A percentile compares a stretch with the other conserved stretches of the same genome.
phyloP scores from a whole-genome alignment of 2,113 vertebrate genomes.

The Phylloscopus trochiloides region DNA sequence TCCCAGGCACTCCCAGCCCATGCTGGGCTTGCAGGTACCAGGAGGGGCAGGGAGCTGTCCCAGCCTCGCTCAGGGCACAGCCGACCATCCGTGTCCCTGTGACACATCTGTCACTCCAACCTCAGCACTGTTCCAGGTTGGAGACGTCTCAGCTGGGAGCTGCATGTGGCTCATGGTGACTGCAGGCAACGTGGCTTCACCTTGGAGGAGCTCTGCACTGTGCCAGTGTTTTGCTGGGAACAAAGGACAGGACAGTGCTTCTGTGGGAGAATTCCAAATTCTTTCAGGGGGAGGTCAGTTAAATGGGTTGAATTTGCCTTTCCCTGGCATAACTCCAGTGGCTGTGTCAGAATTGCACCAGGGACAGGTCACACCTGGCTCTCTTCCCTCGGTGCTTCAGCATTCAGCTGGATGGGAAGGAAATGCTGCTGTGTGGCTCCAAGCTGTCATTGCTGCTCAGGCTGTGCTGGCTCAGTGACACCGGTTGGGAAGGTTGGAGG shows the following conservation, averaged over 20 bases:
- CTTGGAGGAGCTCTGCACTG: not conserved
- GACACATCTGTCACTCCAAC: rapidly evolving
- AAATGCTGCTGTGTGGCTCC: not conserved
- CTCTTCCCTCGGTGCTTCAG: not conserved
- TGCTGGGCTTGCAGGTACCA: not conserved
- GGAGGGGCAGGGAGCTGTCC: not conserved
- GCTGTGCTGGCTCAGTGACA: not conserved
- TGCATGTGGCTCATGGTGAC: rapidly evolving
- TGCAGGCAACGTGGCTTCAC: rapidly evolving
- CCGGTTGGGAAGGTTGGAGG: not conserved
- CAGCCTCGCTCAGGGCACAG: not conserved
- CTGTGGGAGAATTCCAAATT: not conserved
- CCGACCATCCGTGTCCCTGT: rapidly evolving
- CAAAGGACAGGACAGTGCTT: not conserved
- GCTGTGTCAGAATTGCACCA: not conserved
- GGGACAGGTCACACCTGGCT: conserved; percentile 11
- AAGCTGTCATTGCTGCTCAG: not conserved
- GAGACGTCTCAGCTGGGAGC: not conserved
- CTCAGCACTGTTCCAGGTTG: not conserved
- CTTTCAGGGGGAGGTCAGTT: not conserved
- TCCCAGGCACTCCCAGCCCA: not conserved
- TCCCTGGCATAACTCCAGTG: conserved; percentile 1
- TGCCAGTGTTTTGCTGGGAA: not conserved
- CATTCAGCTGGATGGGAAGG: not conserved
- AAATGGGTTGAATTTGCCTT: not conserved